Percentiles rank a stretch among this genome's conserved stretches.
phyloP scores from a whole-genome alignment of 2,888 invertebrate genomes.

The Chaitophorus viminalis region DNA sequence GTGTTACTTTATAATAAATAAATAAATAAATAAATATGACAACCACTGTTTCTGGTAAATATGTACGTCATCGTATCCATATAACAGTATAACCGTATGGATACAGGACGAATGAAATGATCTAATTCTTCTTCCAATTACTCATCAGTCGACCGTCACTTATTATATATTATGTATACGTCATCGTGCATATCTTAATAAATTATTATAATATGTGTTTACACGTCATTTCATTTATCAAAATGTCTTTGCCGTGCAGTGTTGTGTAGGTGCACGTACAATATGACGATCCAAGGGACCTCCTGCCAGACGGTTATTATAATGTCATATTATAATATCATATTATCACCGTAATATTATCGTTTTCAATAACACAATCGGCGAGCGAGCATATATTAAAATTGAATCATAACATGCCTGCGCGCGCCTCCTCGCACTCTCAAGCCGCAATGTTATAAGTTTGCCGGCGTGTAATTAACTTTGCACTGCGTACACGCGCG shows the following conservation, averaged over 20 bases:
- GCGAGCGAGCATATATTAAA: not conserved
- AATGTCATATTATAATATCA: no score
- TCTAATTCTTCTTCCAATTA: not conserved
- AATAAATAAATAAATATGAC: not conserved
- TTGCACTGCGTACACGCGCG: not conserved
- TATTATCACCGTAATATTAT: not conserved
- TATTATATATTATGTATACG: not conserved
- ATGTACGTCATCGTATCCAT: not conserved
- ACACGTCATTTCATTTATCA: not conserved
- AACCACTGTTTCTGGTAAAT: not conserved
- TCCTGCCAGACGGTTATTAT: not conserved
- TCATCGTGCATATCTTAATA: not conserved
- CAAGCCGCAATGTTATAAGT: not conserved
- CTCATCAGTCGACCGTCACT: not conserved
- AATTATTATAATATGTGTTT: not conserved
- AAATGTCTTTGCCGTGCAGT: not conserved
- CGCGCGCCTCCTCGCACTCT: not conserved
- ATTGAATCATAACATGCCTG: not conserved
- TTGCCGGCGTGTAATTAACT: slow-evolving; percentile 58
- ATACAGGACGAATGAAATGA: not conserved
- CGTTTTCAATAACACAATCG: slow-evolving; percentile 48
- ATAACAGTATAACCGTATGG: not conserved
- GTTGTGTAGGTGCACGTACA: not conserved
- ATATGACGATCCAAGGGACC: not conserved
- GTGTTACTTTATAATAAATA: no score